Base-by-base conservation (phyloP, 2,888 invertebrate genomes). In the Machimus rusticus region DNA sequence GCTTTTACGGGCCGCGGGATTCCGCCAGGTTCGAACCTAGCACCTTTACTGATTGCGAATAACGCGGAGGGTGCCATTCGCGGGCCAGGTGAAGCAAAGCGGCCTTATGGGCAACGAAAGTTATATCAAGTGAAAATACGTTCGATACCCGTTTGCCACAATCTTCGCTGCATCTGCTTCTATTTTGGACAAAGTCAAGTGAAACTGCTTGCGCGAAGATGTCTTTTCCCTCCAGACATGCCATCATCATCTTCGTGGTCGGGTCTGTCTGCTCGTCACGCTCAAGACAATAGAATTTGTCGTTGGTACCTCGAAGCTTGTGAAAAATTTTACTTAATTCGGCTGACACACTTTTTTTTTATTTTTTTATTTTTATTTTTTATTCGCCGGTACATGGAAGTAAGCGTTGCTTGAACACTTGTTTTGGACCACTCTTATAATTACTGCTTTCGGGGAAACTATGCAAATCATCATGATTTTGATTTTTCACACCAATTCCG, bases 51-150 rank as follows among this genome's bases (percentile, higher is more conserved):
- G 51, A 51, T 51, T 19, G 51, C 51, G 6, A 51, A 37, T 66
- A 37, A 12, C 39, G 39, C 57, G 39, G 66, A 66, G 23, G 57
- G 37, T 66, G 57, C 66, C 31, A 39, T 57, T 37, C 14, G 81
- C 31, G 66, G 28, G 0, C 34, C 12, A 66, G 51, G 23, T 84
- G 57, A 19, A 23, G 23, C 16, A 14, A 19, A 34, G n/a, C 43
- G 43, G 66, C 39, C 46, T 86, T 86, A 86, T 86, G 86, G 86
- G 76, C 37, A 77, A 86, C 57, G 86, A 86, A 86, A 86, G 86
- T 86, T 77, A 46, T 28, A 14, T 55, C 31, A 86, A 55, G 86
- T 86, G 86, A 86, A 86, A 86, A 55, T 76, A 55, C 28, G 39
- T 85, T 46, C 74, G 66, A 76, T 37, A 76, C 76, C 8, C 14